Conservation (phyloP, 2,113 vertebrate genomes). For the Haemorhous mexicanus region DNA sequence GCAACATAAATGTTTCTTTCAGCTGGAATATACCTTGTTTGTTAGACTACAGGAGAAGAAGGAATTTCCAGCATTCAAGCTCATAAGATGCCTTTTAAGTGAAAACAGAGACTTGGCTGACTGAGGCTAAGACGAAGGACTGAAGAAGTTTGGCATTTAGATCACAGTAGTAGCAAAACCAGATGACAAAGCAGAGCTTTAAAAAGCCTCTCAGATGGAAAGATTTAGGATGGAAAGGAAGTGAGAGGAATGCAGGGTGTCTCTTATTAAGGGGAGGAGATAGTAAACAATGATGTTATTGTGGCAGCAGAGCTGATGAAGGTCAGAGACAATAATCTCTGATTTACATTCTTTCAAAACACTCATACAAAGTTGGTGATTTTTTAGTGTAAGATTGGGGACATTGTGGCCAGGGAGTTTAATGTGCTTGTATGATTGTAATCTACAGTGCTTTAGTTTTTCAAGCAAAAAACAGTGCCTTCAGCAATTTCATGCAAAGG, state of each 20-base stretch:
- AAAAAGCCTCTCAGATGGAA: not conserved
- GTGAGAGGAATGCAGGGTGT: not conserved
- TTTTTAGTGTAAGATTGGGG: constrained; percentile 5
- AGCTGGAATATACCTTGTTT: not conserved
- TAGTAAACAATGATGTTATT: constrained; percentile 30
- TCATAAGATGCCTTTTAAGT: not conserved
- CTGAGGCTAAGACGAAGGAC: not conserved
- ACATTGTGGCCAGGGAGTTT: not conserved
- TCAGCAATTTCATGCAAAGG: not conserved
- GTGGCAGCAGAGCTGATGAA: not conserved
- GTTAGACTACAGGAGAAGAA: not conserved
- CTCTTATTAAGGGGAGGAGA: not conserved
- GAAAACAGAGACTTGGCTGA: not conserved
- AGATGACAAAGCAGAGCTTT: constrained; percentile 28
- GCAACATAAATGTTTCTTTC: not conserved
- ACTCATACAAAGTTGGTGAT: not conserved
- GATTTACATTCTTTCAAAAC: constrained; percentile 15
- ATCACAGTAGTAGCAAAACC: not conserved
- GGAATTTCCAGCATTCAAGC: not conserved
- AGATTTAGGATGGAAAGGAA: constrained; percentile 1
- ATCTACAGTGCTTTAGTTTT: not conserved
- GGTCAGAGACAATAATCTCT: constrained; percentile 11
- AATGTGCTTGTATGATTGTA: not conserved
- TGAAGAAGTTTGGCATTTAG: not conserved
- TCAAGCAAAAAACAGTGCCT: not conserved